These are phyloP conservation scores for Hylaeus anthracinus DNA, from an alignment of 1,140 invertebrate species.

Conservation along the genomic window DNA sequence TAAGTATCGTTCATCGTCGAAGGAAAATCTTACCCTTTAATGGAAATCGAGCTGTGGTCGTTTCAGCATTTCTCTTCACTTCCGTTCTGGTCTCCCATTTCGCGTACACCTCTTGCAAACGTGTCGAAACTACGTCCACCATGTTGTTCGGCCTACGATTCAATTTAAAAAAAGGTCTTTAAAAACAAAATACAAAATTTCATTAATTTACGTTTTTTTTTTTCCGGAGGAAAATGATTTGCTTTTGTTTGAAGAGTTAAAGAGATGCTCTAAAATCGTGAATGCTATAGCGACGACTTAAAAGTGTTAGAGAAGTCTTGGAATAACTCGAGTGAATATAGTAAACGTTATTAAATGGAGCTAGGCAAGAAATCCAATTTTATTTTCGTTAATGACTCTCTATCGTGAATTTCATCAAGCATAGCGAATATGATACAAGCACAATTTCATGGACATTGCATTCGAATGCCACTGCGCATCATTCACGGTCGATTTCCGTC, in stretches of 20 bases:
- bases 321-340: too few relatives aligned
- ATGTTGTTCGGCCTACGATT: slow-evolving; percentile 82
- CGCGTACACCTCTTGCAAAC: slow-evolving; percentile 82
- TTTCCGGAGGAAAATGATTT: too few relatives aligned
- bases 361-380: too few relatives aligned
- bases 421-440: background rate
- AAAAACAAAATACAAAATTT: background rate
- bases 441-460: slow-evolving; percentile 18
- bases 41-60: slow-evolving; percentile 73
- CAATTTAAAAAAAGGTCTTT: slow-evolving; percentile 1
- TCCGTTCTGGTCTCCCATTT: slow-evolving; percentile 80
- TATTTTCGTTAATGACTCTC: background rate
- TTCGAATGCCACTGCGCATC: background rate
- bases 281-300: too few relatives aligned
- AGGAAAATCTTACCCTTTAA: slow-evolving; percentile 71
- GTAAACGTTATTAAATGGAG: too few relatives aligned
- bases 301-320: too few relatives aligned
- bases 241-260: too few relatives aligned
- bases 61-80: slow-evolving; percentile 70
- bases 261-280: too few relatives aligned
- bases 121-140: slow-evolving; percentile 83
- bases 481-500: slow-evolving; percentile 29
- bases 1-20: background rate
- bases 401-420: background rate
- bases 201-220: too few relatives aligned